Percentiles rank a stretch among this genome's conserved stretches.
These are phyloP conservation scores for Lepidocyrtoides sp. DNA, from an alignment of 2,888 invertebrate genomes.

Conservation along the genomic window DNA sequence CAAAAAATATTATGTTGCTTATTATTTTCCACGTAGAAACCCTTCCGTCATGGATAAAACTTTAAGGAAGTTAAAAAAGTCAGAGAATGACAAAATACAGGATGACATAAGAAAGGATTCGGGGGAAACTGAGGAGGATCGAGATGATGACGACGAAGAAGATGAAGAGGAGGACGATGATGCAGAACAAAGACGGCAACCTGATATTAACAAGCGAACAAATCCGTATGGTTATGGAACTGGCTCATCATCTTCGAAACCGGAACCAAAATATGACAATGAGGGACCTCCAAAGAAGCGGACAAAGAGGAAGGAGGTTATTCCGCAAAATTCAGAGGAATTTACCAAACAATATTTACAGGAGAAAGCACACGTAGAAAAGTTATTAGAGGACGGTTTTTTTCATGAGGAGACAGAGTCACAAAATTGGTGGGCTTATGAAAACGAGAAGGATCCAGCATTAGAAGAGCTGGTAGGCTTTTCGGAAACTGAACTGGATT, in stretches of 20 bases:
- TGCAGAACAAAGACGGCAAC: neutral
- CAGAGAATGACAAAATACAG: conserved; percentile 17
- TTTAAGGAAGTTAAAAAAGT: conserved; percentile 51
- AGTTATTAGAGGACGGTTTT: conserved; percentile 56
- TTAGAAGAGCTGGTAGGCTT: conserved; percentile 58
- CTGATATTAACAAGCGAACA: conserved; percentile 15
- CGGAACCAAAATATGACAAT: neutral
- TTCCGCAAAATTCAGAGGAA: conserved; percentile 61
- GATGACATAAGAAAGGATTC: conserved; percentile 24
- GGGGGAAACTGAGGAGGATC: conserved; percentile 53
- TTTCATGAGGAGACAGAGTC: conserved; percentile 39
- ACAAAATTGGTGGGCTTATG: conserved; percentile 58
- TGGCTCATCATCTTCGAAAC: neutral
- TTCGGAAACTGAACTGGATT: conserved; percentile 42
- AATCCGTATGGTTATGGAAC: conserved; percentile 8
- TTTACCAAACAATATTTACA: conserved; percentile 65
- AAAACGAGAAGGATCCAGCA: conserved; percentile 51
- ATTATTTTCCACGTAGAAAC: conserved; percentile 59
- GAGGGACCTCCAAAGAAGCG: conserved; percentile 18
- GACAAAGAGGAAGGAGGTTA: conserved; percentile 34
- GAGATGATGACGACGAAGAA: conserved; percentile 71
- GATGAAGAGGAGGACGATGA: conserved; percentile 67
- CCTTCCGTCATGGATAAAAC: conserved; percentile 73
- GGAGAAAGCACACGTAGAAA: conserved; percentile 69
- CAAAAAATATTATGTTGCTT: neutral